Percentiles rank a stretch among this genome's conserved stretches.
Conservation (phyloP, 2,888 invertebrate species). For the Napeogenes sylphis region DNA sequence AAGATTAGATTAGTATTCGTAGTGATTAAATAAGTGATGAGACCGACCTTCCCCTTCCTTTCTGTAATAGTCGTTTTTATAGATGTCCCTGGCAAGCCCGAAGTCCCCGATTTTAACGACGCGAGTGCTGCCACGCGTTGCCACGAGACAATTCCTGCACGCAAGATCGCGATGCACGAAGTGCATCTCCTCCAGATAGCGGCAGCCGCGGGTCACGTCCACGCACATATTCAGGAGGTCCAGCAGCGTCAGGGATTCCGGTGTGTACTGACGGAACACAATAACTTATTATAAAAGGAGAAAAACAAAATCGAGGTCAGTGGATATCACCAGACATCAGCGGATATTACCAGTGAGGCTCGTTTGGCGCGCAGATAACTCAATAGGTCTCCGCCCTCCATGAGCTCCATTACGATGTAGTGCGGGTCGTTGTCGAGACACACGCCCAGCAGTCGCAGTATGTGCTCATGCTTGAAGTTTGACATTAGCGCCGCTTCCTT, state of each 20-base stretch:
- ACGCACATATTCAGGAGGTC: constrained; percentile 95
- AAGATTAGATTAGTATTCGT: no score
- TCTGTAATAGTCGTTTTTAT: constrained; percentile 97
- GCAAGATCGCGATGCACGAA: constrained; percentile 98
- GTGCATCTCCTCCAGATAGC: constrained; percentile 97
- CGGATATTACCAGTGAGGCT: constrained; percentile 79
- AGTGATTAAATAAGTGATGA: no score
- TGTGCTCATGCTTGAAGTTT: constrained; percentile 97
- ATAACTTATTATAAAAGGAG: no score
- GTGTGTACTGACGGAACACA: constrained; percentile 67
- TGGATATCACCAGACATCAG: not conserved
- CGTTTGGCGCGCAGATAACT: constrained; percentile 92
- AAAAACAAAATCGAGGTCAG: not conserved
- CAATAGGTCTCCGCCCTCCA: constrained; percentile 97
- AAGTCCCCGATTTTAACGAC: constrained; percentile 99
- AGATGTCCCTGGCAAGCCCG: constrained; percentile 96
- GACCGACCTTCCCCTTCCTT: constrained; percentile 87
- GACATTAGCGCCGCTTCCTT: constrained; percentile 99
- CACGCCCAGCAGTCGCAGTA: constrained; percentile 93
- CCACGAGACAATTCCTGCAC: constrained; percentile 96
- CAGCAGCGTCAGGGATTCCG: constrained; percentile 83
- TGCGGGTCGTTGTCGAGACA: constrained; percentile 96
- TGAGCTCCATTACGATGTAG: constrained; percentile 96
- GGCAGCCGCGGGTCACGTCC: constrained; percentile 96
- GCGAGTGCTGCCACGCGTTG: constrained; percentile 81